Conservation (phyloP, 2,888 invertebrate genomes). For the Ormyrus nitidulus region DNA sequence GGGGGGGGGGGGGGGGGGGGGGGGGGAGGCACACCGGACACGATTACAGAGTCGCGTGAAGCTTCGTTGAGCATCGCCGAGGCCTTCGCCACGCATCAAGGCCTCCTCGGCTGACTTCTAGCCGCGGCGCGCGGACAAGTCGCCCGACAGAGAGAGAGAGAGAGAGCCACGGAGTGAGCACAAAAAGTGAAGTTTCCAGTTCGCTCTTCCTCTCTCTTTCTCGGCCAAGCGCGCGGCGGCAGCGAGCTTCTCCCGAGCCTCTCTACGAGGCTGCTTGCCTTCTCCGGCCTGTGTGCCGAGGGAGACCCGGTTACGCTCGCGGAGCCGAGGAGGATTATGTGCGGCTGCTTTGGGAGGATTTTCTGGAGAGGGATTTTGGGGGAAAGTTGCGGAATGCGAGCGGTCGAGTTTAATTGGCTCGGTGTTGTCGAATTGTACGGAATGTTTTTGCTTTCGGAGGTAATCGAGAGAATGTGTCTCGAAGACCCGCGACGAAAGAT, state of each 20-base stretch:
- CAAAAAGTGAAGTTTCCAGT: conserved; percentile 53
- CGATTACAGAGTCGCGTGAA: conserved; percentile 72
- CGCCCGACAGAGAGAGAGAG: not conserved
- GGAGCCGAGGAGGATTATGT: too few relatives aligned
- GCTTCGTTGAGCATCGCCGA: conserved; percentile 73
- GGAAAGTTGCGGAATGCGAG: too few relatives aligned
- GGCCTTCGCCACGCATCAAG: conserved; percentile 73
- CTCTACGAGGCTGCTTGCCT: not conserved
- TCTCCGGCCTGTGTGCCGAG: not conserved
- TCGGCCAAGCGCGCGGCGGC: not conserved
- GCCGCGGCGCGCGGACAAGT: not conserved
- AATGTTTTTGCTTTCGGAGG: too few relatives aligned
- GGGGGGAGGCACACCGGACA: conserved; percentile 66
- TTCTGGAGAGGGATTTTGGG: too few relatives aligned
- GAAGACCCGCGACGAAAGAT: too few relatives aligned
- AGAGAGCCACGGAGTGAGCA: conserved; percentile 2
- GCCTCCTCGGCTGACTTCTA: conserved; percentile 57
- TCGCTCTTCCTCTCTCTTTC: conserved; percentile 11
- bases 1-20: not conserved
- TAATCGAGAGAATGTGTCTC: too few relatives aligned
- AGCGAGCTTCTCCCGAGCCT: not conserved
- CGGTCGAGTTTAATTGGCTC: too few relatives aligned
- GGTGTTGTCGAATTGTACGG: too few relatives aligned
- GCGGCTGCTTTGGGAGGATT: too few relatives aligned
- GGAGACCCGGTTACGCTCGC: not conserved